Percentiles rank a stretch among this genome's conserved stretches.
Evolutionary conservation across 2,797 vertebrate species (phyloP).

Genomic region (Podarcis lilfordi): DNA sequence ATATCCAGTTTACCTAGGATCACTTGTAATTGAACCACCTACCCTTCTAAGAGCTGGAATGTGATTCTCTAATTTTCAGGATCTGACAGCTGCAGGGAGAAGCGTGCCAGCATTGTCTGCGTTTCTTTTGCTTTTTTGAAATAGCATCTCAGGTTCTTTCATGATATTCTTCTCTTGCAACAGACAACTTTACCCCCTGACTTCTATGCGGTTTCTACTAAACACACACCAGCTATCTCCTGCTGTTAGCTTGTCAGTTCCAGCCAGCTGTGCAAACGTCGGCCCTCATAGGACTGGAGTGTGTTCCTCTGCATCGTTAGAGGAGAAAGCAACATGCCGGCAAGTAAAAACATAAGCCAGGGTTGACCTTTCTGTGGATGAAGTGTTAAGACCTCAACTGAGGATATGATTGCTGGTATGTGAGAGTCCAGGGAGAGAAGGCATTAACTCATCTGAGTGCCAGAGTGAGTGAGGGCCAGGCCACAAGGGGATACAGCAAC

Average conservation of each 20-base stretch:
- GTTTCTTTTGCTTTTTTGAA: conserved; percentile 53
- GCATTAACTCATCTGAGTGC: conserved; percentile 34
- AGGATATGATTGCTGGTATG: conserved; percentile 36
- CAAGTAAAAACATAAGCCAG: conserved; percentile 49
- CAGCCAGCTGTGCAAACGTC: conserved; percentile 50
- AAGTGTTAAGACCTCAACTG: conserved; percentile 48
- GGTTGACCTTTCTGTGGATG: conserved; percentile 56
- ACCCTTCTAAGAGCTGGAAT: conserved; percentile 77
- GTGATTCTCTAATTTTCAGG: conserved; percentile 74
- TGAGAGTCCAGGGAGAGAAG: conserved; percentile 37
- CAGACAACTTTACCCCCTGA: conserved; percentile 56
- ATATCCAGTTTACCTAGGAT: conserved; percentile 74
- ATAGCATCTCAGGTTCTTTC: conserved; percentile 69
- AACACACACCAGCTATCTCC: conserved; percentile 48
- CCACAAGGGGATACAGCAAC: conserved; percentile 28
- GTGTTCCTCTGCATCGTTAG: conserved; percentile 22
- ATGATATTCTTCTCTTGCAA: conserved; percentile 61
- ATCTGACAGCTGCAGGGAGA: conserved; percentile 76
- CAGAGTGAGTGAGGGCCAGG: conserved; percentile 14
- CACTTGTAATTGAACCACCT: conserved; percentile 74
- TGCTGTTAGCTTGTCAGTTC: conserved; percentile 52
- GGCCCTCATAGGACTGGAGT: conserved; percentile 29
- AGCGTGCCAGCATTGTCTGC: conserved; percentile 70
- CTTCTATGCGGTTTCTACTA: conserved; percentile 48
- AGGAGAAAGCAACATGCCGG: conserved; percentile 40